A percentile compares a stretch with the other conserved stretches of the same genome.
phyloP scores from a whole-genome alignment of 2,888 invertebrate genomes.

The Scelioninae gen. 1 region DNA sequence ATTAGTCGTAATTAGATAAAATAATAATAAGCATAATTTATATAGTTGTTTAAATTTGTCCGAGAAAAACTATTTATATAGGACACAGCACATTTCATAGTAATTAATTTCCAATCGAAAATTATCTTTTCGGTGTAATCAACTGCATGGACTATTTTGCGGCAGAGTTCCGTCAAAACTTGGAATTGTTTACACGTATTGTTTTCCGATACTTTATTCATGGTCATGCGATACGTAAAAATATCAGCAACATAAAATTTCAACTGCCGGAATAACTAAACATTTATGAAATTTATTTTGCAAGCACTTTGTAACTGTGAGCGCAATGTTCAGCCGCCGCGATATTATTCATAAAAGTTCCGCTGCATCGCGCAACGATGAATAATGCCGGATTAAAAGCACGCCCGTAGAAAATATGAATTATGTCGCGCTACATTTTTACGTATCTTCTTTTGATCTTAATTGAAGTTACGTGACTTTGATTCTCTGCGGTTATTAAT shows the following conservation, averaged over 20 bases:
- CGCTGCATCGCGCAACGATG: constrained; percentile 35
- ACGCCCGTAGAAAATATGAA: constrained; percentile 39
- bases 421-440: constrained; percentile 48
- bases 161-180: not conserved
- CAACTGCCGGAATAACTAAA: constrained; percentile 34
- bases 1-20: no score
- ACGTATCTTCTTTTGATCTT: constrained; percentile 54
- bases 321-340: constrained; percentile 29
- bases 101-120: no score
- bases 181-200: constrained; percentile 16
- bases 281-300: constrained; percentile 52
- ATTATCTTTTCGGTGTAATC: no score
- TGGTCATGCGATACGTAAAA: constrained; percentile 20
- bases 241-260: constrained; percentile 26
- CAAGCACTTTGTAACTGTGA: constrained; percentile 25
- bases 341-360: constrained; percentile 61
- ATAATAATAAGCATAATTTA: no score
- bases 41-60: no score
- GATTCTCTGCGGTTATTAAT: constrained; percentile 40
- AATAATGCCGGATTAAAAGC: constrained; percentile 56
- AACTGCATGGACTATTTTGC: no score
- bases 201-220: constrained; percentile 38
- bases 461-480: constrained; percentile 56
- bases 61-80: no score
- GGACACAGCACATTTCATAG: no score